Conservation (phyloP, 2,113 vertebrate genomes). For the Callorhinus ursinus region DNA sequence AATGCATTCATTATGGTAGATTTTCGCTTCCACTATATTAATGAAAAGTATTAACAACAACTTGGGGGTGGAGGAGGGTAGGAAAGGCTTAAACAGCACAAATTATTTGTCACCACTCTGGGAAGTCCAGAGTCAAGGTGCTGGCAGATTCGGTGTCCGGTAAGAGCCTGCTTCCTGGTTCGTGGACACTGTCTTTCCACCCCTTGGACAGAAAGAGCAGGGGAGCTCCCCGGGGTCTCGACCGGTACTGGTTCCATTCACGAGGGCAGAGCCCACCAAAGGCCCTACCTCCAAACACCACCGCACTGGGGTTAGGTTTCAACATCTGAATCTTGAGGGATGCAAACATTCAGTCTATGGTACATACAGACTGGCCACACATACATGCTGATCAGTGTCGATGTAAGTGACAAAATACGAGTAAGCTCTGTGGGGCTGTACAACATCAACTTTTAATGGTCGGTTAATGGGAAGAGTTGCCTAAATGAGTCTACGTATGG, state of each 20-base stretch:
- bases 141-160: background rate
- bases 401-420: background rate
- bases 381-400: background rate
- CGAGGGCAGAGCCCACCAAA: background rate
- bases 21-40: constrained; percentile 36
- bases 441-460: constrained; percentile 71
- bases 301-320: background rate
- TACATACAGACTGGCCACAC: background rate
- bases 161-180: background rate
- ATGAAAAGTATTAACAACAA: constrained; percentile 58
- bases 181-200: background rate
- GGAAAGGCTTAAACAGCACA: background rate
- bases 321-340: background rate
- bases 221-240: background rate
- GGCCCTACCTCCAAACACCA: background rate
- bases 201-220: background rate
- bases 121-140: background rate
- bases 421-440: background rate
- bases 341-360: background rate
- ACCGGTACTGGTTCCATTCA: background rate
- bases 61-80: background rate
- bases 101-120: background rate
- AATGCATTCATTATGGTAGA: constrained; percentile 23
- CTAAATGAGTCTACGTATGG: background rate
- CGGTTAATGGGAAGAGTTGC: background rate